Conservation (phyloP, 2,888 invertebrate genomes). For the Clusia tigrina region DNA sequence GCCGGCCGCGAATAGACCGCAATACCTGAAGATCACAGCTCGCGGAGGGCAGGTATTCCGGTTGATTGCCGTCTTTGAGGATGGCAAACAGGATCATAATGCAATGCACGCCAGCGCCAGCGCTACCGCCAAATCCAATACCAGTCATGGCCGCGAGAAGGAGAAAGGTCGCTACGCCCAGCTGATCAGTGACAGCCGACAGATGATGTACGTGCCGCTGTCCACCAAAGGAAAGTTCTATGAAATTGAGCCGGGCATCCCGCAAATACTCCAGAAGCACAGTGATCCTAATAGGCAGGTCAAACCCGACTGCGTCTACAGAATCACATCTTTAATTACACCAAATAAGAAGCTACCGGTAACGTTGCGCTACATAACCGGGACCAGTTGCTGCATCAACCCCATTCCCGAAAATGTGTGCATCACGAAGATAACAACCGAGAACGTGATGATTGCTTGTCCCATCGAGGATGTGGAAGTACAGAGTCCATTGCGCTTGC, state of each 20-base stretch:
- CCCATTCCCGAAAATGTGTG: constrained; percentile 61
- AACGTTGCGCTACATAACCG: constrained; percentile 61
- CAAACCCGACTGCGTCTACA: constrained; percentile 64
- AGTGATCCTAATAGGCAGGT: constrained; percentile 54
- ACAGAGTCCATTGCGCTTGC: constrained; percentile 64
- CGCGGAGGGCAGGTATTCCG: constrained; percentile 77
- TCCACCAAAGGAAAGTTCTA: constrained; percentile 80
- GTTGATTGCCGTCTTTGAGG: constrained; percentile 78
- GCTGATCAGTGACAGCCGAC: constrained; percentile 76
- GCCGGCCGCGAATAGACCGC: constrained; percentile 53
- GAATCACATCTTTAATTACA: constrained; percentile 56
- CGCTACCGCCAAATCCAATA: constrained; percentile 36
- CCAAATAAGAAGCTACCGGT: constrained; percentile 57
- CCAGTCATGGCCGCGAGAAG: constrained; percentile 57
- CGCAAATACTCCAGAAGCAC: constrained; percentile 60
- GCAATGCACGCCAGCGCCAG: constrained; percentile 18
- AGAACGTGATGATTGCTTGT: constrained; percentile 66
- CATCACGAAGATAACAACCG: constrained; percentile 57
- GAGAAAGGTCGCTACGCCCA: constrained; percentile 74
- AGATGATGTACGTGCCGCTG: constrained; percentile 77
- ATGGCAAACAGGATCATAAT: constrained; percentile 66
- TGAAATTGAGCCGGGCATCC: constrained; percentile 70
- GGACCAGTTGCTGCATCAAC: constrained; percentile 51
- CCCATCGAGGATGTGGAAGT: constrained; percentile 65
- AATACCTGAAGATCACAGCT: constrained; percentile 76